Evolutionary conservation across 2,797 vertebrate species (phyloP), one percentile per base, ranked within the genome.

Genomic region (Astyanax mexicanus): DNA sequence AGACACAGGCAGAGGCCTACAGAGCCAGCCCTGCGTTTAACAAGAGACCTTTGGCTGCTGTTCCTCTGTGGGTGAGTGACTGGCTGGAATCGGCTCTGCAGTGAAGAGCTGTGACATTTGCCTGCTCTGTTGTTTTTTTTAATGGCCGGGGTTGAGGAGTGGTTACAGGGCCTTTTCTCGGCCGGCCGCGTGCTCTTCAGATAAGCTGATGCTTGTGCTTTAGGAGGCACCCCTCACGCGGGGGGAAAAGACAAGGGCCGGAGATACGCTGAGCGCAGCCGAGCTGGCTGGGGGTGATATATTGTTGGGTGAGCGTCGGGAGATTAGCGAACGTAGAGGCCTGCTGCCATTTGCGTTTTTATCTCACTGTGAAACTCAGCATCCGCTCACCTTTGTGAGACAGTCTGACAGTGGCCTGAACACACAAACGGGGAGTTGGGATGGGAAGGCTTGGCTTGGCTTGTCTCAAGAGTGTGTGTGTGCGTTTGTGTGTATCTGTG

Each of bases 41-140:
- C 72, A 75, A 67, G 74, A 58, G 58, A 81, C 68, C 19, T 78
- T 68, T 81, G 49, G 25, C 55, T 72, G 44, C 62, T 27, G 19
- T 5, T 37, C 61, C 72, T 69, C 4, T 17, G n/a, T n/a, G n/a
- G n/a, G n/a, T n/a, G 58, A 40, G 57, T 67, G 71, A 74, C 62
- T 76, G 45, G 25, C 27, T 47, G 37, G 60, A 83, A 68, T 77
- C 38, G 65, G 51, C 37, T 23, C 45, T 54, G 62, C 21, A 27
- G 49, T 55, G 62, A 35, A 40, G 78, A 72, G 58, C 69, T 77
- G 79, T 84, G 85, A 85, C 82, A 83, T 86, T 89, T 86, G 65
- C 79, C 72, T 80, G 74, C 51, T 80, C 85, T 57, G 54, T 80
- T 81, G 83, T 75, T 87, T 88, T 75, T 87, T 88, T 86, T 84